Evolutionary conservation across 2,113 vertebrate genomes (phyloP), one percentile per base, ranked within the genome.

Genomic region (Penelope pileata): DNA sequence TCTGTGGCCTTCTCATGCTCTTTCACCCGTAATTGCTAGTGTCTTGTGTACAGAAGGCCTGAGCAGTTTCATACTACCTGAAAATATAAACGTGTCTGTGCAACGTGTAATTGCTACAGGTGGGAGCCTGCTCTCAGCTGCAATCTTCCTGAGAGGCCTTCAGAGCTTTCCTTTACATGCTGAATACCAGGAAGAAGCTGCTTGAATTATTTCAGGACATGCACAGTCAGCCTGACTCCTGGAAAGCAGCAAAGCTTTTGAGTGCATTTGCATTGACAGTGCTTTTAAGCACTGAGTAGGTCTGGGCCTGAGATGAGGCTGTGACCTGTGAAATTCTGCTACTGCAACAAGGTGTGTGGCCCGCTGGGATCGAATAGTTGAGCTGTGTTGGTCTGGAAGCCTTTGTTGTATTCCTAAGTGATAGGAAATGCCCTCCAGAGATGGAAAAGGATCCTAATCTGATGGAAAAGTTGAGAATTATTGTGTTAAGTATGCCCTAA

Each of bases 361-460:
- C n/a, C 34, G 16, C 36, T 24, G 9, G 26, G 30, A 23, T 42
- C 83, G 83, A 50, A 90, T 64, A 83, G 56, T 11, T 68, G 75
- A 76, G 54, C 9, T 38, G 45, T 27, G 7, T 11, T 17, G 10
- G 45, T 64, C 54, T 88, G 36, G 67, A 48, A 80, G 72, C 50
- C 85, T 76, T 48, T 19, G 40, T 43, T 80, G 50, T 24, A 4
- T 16, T 78, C 63, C 29, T 53, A 16, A 54, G 66, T 27, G 54
- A 47, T 38, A 90, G 63, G 74, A 83, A 64, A 47, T 1, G 0
- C 34, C 32, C 60, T 75, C 51, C 79, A 22, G 53, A 60, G 69
- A 48, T 86, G 92, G 90, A 96, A 95, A 80, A 66, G 79, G 36
- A 69, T 88, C 89, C 91, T 91, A 74, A 91, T 70, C 82, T 90